phyloP scores from a whole-genome alignment of 1,140 invertebrate species.

The Stenopsyche tienmushanensis region DNA sequence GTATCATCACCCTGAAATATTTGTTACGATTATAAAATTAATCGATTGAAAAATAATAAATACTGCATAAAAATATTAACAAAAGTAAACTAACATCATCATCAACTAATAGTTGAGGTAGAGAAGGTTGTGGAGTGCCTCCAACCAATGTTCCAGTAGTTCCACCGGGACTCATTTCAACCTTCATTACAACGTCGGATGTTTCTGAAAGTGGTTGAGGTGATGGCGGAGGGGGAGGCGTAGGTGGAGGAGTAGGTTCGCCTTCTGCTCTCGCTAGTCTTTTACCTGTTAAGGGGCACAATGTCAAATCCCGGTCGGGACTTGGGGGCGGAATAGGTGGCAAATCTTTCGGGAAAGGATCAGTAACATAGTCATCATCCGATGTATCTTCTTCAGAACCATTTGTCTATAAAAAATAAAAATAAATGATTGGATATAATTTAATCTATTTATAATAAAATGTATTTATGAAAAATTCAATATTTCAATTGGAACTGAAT shows the following conservation, averaged over 20 bases:
- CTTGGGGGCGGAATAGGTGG: conserved; percentile 63
- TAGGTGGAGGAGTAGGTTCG: conserved; percentile 60
- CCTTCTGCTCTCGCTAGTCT: conserved; percentile 68
- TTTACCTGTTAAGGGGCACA: conserved; percentile 68
- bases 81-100: conserved; percentile 49
- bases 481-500: no score
- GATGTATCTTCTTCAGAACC: conserved; percentile 32
- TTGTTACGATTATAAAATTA: conserved; percentile 1
- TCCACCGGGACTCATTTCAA: conserved; percentile 67
- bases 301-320: conserved; percentile 65
- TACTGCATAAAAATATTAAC: neutral
- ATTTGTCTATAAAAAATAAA: conserved; percentile 13
- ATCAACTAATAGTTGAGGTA: conserved; percentile 53
- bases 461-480: no score
- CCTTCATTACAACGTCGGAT: conserved; percentile 47
- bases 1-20: conserved; percentile 48
- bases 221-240: conserved; percentile 46
- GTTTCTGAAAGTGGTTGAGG: conserved; percentile 42
- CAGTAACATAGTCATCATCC: conserved; percentile 48
- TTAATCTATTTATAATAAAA: no score
- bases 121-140: conserved; percentile 51
- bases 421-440: conserved; percentile 1
- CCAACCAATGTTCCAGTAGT: conserved; percentile 64
- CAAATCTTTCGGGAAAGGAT: conserved; percentile 60
- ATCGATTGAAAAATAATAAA: neutral